These are phyloP conservation scores for Drosophila sp. DNA, from an alignment of 1,140 invertebrate genomes.

Conservation along the genomic window DNA sequence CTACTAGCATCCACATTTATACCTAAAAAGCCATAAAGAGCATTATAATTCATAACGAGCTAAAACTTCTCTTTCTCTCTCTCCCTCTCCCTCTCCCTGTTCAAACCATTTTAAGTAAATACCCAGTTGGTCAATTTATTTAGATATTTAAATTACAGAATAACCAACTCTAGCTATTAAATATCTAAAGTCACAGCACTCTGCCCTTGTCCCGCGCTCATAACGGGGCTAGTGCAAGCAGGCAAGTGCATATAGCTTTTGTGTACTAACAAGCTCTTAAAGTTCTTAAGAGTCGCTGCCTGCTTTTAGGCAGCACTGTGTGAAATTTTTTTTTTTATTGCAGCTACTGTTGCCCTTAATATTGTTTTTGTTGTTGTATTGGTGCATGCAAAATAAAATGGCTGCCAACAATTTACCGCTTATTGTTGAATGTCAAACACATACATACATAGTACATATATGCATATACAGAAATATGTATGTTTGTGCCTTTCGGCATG, in stretches of 20 bases:
- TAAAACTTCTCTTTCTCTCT: no score
- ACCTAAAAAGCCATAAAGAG: no score
- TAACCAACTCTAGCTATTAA: no score
- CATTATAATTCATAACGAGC: no score
- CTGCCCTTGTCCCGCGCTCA: not conserved
- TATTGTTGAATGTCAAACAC: slow-evolving; percentile 41
- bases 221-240: not conserved
- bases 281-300: slow-evolving; percentile 25
- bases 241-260: slow-evolving; percentile 4
- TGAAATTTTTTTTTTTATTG: slow-evolving; percentile 21
- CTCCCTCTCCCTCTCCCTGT: no score
- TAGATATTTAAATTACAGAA: no score
- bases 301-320: slow-evolving; percentile 54
- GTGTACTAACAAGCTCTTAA: slow-evolving; percentile 4
- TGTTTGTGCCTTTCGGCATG: not conserved
- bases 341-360: slow-evolving; percentile 6
- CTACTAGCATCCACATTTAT: no score
- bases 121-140: no score
- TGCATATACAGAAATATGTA: not conserved
- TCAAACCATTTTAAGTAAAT: no score
- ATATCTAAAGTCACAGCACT: not conserved
- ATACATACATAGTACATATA: not conserved
- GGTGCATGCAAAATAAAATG: slow-evolving; percentile 26
- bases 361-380: not conserved
- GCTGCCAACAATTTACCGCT: slow-evolving; percentile 47